phyloP scores from a whole-genome alignment of 2,797 vertebrate species.

The Heliangelus exortis region DNA sequence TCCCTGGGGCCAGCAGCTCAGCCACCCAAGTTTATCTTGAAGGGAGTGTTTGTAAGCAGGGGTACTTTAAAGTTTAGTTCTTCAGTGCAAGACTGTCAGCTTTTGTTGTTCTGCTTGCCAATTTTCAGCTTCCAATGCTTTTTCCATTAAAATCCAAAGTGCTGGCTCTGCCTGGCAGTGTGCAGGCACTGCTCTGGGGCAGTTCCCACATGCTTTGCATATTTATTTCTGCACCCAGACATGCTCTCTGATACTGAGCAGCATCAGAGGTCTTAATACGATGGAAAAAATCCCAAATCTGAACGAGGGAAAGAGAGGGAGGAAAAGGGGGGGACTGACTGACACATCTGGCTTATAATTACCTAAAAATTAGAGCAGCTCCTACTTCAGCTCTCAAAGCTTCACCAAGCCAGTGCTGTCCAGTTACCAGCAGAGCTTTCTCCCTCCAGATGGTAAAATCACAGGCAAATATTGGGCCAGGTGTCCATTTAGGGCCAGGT shows the following conservation, averaged over 20 bases:
- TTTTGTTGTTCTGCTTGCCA: neutral
- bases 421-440: neutral
- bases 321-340: neutral
- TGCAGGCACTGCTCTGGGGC: neutral
- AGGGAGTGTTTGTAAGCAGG: accelerated
- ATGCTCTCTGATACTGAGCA: neutral
- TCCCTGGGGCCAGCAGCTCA: neutral
- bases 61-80: neutral
- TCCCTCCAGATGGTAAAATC: neutral
- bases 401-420: accelerated
- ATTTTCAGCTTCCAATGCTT: neutral
- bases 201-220: neutral
- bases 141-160: neutral
- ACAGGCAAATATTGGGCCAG: neutral
- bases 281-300: neutral
- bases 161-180: neutral
- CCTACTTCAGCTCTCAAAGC: neutral
- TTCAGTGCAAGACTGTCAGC: neutral
- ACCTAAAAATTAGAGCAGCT: neutral
- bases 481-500: neutral
- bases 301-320: neutral
- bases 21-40: accelerated
- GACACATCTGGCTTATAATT: neutral
- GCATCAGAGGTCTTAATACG: constrained; percentile 6
- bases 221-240: neutral